Base-by-base conservation (phyloP, 2,888 invertebrate genomes). In the Papilio gigon region DNA sequence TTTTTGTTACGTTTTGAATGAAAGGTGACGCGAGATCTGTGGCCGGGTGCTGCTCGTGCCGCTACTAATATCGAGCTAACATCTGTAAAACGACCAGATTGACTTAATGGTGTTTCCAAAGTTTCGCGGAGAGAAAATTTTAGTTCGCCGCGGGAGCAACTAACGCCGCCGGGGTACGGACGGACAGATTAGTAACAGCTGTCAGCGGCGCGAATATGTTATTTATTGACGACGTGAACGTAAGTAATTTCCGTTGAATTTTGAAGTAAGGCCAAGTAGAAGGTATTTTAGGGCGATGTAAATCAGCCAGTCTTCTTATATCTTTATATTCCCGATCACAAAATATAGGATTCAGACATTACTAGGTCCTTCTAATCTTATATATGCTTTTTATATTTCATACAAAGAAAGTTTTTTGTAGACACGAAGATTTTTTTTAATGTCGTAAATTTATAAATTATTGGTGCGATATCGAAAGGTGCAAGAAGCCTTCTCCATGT, bases 51-150 rank as follows among this genome's bases (percentile, higher is more conserved):
- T 66, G 68, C 65, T 64, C 69, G 68, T 71, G 68, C 74, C 77
- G 71, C 78, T 78, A 79, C 80, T 86, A 87, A 87, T 88, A 88
- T 85, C 80, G 75, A 76, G 83, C 84, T 84, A 85, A 84, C 88
- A 87, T 90, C 87, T 88, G 89, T 89, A 88, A 90, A 89, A 88
- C 86, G 83, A 79, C 76, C 88, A 88, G 86, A 89, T 90, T 90
- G 86, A 87, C 86, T 85, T 90, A 90, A 91, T 90, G 90, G 87
- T 88, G 88, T 90, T 91, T 80, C 81, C 83, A 80, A 90, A 90
- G 85, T 91, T 89, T 78, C 79, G 78, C 82, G 78, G 76, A 77
- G 84, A 84, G 87, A 85, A 84, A 87, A 89, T 89, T 87, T 88
- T 86, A 89, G 90, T 88, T 89, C 77, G 77, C 79, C 78, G 81